Base-by-base conservation (phyloP, 23 tunicate species). In the Trididemnum miniatum region DNA sequence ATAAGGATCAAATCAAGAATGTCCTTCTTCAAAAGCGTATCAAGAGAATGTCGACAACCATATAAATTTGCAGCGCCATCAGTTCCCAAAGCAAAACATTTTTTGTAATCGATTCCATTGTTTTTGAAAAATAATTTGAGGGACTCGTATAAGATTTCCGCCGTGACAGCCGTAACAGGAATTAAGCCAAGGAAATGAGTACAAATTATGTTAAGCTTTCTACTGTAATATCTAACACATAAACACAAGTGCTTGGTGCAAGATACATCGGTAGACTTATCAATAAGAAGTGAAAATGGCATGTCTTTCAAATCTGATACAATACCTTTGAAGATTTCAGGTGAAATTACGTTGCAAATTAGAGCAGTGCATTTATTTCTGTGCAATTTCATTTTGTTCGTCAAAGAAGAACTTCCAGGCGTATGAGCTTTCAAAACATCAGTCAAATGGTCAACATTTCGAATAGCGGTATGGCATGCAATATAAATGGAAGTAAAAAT, bases 31-130 rank as follows among this genome's bases (percentile, higher is more conserved):
- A 49, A 49, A 12, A 49, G 18, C 57, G 57, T 49, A 49, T 49
- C n/a, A n/a, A n/a, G n/a, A 49, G 57, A 49, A 18, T 49, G 69
- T 4, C 28, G 27, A 22, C 25, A 20, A 18, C 69, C 69, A 63
- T 25, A 63, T 25, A 63, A 24, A 63, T 63, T 63, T 18, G 69
- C 25, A 20, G 69, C 69, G n/a, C 69, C 69, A 63, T 63, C 69
- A 4, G 22, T 63, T 22, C 24, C 69, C 28, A 63, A 20, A 20
- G 69, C 69, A 63, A 63, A 9, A 18, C 57, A 49, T 18, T 49
- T 12, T 18, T 9, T 49, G 57, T 49, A 49, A 49, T 49, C 18
- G 4, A 63, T 63, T 4, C 28, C 28, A 24, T 20, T 24, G 5
- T 22, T 5, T 24, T n/a, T n/a, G n/a, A 63, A 63, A 63, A 63